Evolutionary conservation across 2,888 invertebrate genomes (phyloP).

Genomic region (Andrena haemorrhoa): DNA sequence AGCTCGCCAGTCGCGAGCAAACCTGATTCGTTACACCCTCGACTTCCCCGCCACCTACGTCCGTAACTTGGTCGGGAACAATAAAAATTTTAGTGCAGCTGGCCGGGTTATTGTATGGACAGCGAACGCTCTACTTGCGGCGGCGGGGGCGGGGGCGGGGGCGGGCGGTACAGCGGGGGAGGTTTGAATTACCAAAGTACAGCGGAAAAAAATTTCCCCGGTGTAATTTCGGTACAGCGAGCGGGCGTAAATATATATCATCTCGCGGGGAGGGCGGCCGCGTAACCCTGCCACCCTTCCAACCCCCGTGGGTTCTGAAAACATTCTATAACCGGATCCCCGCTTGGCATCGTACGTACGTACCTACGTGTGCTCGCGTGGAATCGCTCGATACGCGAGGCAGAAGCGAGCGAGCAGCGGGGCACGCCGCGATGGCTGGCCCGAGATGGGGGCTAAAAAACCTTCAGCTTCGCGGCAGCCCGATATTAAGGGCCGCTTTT

Average conservation of each 20-base stretch:
- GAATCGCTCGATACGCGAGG: constrained; percentile 20
- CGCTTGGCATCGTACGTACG: constrained; percentile 2
- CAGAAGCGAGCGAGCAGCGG: not conserved
- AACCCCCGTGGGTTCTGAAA: constrained; percentile 22
- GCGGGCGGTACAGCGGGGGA: not conserved
- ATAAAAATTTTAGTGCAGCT: constrained; percentile 57
- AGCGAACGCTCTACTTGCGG: constrained; percentile 43
- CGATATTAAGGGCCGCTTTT: constrained; percentile 77
- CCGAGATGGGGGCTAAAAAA: constrained; percentile 37
- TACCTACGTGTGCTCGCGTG: constrained; percentile 1
- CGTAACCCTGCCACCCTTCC: constrained; percentile 16
- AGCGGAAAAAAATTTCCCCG: constrained; percentile 33
- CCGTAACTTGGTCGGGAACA: constrained; percentile 44
- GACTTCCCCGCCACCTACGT: not conserved
- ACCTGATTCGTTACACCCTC: constrained; percentile 33
- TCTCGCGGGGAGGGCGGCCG: constrained; percentile 37
- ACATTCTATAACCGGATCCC: constrained; percentile 22
- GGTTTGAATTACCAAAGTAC: constrained; percentile 51
- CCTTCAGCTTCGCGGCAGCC: constrained; percentile 55
- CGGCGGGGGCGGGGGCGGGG: not conserved
- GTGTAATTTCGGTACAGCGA: constrained; percentile 53
- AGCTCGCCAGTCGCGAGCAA: constrained; percentile 15
- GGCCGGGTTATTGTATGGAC: constrained; percentile 57
- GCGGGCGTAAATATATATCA: constrained; percentile 58
- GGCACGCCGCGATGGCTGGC: not conserved